These are phyloP conservation scores for Cyprinella venusta DNA, from an alignment of 2,797 vertebrate genomes.

Conservation along the genomic window DNA sequence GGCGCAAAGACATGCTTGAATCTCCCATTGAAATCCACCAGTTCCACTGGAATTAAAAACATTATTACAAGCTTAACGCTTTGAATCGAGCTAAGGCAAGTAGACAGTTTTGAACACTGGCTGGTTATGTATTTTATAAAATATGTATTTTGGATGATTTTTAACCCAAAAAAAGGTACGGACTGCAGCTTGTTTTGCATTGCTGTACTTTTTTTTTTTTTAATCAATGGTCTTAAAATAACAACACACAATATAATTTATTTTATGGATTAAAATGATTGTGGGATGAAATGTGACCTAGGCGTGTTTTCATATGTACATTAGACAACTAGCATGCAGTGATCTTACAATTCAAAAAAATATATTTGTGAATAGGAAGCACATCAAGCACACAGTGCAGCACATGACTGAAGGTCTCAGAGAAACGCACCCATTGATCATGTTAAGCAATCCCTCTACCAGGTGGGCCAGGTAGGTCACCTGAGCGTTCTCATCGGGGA, in stretches of 20 bases:
- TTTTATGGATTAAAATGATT: background rate
- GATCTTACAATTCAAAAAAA: background rate
- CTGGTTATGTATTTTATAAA: too few species aligned
- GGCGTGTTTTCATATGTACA: background rate
- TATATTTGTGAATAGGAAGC: background rate
- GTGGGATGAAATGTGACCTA: background rate
- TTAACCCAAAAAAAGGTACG: too few species aligned
- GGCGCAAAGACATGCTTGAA: too few species aligned
- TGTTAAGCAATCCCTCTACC: conserved; percentile 96
- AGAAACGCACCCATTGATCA: conserved; percentile 95
- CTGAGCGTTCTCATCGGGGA: conserved; percentile 95
- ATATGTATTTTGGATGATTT: too few species aligned
- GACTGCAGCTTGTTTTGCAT: background rate
- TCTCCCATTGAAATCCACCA: too few species aligned
- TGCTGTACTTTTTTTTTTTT: background rate
- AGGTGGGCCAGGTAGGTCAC: conserved; percentile 97
- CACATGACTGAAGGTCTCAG: background rate
- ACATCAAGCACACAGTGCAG: background rate
- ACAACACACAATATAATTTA: background rate
- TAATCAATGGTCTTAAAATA: background rate
- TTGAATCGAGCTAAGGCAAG: too few species aligned
- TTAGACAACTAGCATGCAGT: background rate
- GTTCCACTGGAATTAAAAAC: too few species aligned
- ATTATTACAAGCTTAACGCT: too few species aligned
- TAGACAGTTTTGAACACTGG: too few species aligned